Base-by-base conservation (phyloP, 2,797 vertebrate genomes). In the Pipistrellus kuhlii region DNA sequence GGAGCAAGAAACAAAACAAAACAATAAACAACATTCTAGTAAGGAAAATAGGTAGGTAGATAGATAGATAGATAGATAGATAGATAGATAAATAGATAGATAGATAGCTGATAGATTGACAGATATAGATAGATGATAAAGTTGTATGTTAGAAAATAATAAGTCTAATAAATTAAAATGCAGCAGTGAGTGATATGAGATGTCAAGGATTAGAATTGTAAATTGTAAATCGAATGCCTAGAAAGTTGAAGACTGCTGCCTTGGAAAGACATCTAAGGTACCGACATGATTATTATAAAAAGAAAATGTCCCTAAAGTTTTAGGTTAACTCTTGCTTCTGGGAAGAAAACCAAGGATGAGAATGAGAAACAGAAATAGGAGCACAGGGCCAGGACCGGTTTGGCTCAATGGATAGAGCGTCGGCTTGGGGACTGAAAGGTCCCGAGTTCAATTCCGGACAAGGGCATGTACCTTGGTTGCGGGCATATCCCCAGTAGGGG, bases 201-300 rank as follows among this genome's bases (percentile, higher is more conserved):
- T 71, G 30, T 76, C 12, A 38, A 25, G 7, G 21, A 27, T 25
- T 90, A 88, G 32, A 81, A 84, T 0, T 69, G n/a, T 8, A 80
- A 53, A 64, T 64, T 85, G 13, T 76, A 66, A 46, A 18, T 64
- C 7, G 3, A 87, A 21, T 71, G 17, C 3, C 46, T 27, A 71
- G 30, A 80, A 71, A 41, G 30, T 23, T 51, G 66, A 92, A 86
- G 17, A 85, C 9, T 62, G 0, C 2, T 51, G 11, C 73, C 41
- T 25, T 27, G 51, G n/a, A 85, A 64, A 66, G 17, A 76, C 41
- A 62, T 84, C 9, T 41, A 62, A 85, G 20, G 8, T 17, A 1
- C 13, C 82, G 44, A 93, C n/a, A 35, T 64, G 55, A 90, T 83
- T 83, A 38, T n/a, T 88, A 1, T 44, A 69, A 88, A 90, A 66